Base-by-base conservation (phyloP, 2,888 invertebrate species). In the Phaonia tiefii region DNA sequence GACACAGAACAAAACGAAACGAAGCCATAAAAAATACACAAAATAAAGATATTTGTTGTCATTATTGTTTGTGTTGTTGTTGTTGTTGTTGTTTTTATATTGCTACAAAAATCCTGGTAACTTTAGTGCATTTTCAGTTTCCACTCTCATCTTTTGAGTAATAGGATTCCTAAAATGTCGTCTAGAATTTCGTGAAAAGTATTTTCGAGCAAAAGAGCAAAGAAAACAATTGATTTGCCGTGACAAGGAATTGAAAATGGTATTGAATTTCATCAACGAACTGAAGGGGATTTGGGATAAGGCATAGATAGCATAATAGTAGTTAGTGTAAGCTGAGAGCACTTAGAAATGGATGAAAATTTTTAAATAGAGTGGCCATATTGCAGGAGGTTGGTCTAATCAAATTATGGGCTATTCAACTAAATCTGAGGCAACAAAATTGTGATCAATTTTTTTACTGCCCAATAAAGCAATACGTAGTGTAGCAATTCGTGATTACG, bases 291-390 rank as follows among this genome's bases (percentile, higher is more conserved):
- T 46, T n/a, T 17, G 1, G 7, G 3, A 46, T 15, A 49, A 49
- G 49, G 49, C 20, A 8, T 49, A 3, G 37, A 5, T 7, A 13
- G 2, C 3, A 15, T 15, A 46, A 1, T 8, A 46, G n/a, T 5
- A 17, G 46, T n/a, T 15, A 17, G 15, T n/a, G 46, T 37, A 37
- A 10, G 10, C 5, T 10, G 37, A 37, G 37, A 37, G 37, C 5
- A 37, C 5, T 37, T 37, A 37, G 37, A 37, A 37, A 37, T 37
- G 37, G 37, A 7, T 10, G 37, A 37, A 93, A 92, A 89, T 96
- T 96, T 92, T 96, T n/a, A n/a, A n/a, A n/a, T n/a, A n/a, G n/a
- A n/a, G n/a, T n/a, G n/a, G n/a, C n/a, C n/a, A n/a, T n/a, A n/a
- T n/a, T n/a, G n/a, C n/a, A n/a, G n/a, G n/a, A n/a, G n/a, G n/a